Evolutionary conservation across 2,888 invertebrate species (phyloP).

Genomic region (Tridacna crocea): DNA sequence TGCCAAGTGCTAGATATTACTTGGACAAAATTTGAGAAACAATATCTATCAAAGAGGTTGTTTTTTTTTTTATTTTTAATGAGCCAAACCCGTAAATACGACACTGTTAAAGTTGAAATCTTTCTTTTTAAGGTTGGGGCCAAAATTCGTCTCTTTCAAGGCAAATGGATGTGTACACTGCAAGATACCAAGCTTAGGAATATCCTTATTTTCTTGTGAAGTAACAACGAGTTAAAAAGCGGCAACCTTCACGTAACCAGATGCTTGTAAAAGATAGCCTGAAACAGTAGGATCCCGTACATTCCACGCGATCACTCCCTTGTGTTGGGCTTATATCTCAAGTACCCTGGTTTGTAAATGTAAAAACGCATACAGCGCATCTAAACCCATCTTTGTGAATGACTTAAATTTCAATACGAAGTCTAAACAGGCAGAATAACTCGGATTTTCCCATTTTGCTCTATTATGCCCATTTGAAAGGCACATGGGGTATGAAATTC

Average conservation of each 20-base stretch:
- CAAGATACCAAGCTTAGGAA: too few relatives aligned
- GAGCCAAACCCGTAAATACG: too few relatives aligned
- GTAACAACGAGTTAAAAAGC: neutral
- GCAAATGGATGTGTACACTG: too few relatives aligned
- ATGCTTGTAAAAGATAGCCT: slow-evolving; percentile 2
- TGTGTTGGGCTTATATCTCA: slow-evolving; percentile 40
- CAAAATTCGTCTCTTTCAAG: too few relatives aligned
- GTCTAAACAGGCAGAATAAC: slow-evolving; percentile 54
- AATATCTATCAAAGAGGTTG: too few relatives aligned
- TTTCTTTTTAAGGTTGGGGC: too few relatives aligned
- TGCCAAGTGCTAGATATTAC: too few relatives aligned
- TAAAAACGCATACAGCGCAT: slow-evolving; percentile 50
- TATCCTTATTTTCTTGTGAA: neutral
- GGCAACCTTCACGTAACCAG: neutral
- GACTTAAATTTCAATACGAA: slow-evolving; percentile 38
- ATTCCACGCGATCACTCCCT: slow-evolving; percentile 34
- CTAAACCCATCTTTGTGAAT: slow-evolving; percentile 47
- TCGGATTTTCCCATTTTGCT: slow-evolving; percentile 51
- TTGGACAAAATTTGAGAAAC: too few relatives aligned
- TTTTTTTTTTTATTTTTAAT: too few relatives aligned
- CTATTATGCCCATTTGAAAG: slow-evolving; percentile 50
- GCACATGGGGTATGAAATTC: slow-evolving; percentile 41
- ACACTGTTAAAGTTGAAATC: too few relatives aligned
- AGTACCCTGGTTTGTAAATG: slow-evolving; percentile 51
- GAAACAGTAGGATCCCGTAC: slow-evolving; percentile 12